phyloP scores from a whole-genome alignment of 2,113 vertebrate species.

The Capreolus pygargus region DNA sequence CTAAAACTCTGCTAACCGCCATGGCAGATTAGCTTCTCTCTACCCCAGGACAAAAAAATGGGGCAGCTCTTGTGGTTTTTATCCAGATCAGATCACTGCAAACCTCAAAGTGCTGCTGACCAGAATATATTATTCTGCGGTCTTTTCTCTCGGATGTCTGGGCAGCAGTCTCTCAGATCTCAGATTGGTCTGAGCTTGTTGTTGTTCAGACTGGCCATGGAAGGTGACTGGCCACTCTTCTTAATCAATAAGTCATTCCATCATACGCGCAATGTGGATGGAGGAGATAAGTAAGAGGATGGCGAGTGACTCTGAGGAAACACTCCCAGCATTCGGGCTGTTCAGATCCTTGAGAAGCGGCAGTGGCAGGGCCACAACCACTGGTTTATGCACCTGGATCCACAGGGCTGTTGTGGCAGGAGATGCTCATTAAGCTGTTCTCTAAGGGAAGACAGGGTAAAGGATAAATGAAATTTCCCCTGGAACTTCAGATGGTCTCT shows the following conservation, averaged over 20 bases:
- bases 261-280: not conserved
- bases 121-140: not conserved
- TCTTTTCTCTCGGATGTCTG: not conserved
- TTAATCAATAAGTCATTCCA: not conserved
- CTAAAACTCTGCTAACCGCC: not conserved
- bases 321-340: not conserved
- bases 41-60: not conserved
- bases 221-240: not conserved
- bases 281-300: not conserved
- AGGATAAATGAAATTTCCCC: not conserved
- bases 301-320: not conserved
- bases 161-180: not conserved
- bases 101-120: not conserved
- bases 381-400: not conserved
- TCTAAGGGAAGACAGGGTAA: not conserved
- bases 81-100: not conserved
- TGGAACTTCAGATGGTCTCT: not conserved
- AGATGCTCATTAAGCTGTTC: not conserved
- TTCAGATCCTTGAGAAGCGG: not conserved
- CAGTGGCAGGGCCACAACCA: fast-evolving
- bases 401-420: not conserved
- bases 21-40: not conserved
- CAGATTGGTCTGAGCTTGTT: not conserved
- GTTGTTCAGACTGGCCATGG: not conserved
- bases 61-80: not conserved